Base-by-base conservation (phyloP, 2,888 invertebrate genomes). In the Tetragonula carbonaria region DNA sequence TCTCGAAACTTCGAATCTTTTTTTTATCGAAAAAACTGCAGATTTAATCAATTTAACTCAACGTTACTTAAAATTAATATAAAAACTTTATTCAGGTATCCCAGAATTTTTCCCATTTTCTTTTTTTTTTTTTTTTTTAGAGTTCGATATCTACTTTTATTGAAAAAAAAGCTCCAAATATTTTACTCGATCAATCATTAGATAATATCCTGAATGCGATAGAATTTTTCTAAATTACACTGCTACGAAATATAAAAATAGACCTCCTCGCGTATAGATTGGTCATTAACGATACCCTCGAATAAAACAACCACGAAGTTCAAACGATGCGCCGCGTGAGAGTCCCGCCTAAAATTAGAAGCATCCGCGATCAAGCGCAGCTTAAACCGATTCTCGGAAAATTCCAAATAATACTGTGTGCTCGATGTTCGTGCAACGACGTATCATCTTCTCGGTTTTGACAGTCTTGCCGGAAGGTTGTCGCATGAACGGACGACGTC, bases 271-370 rank as follows among this genome's bases (percentile, higher is more conserved):
- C 38, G n/a, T 6, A 45, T 8, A 18, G 23, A 62, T 62, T 65
- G 28, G 18, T 18, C 4, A 65, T 65, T 33, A 65, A 33, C 65
- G 65, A 33, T 53, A 71, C 16, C 71, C 18, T 21, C n/a, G 18
- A 13, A 23, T 13, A 6, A 23, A 23, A 18, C 65, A 53, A 33
- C 23, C 33, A 4, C 23, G 65, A 66, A 51, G 13, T 66, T 55
- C 66, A 45, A 57, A 66, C 66, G 21, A 45, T 45, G 74, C 14
- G 55, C 53, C 18, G 33, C 18, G n/a, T 23, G 62, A 33, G 62
- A 33, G 65, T 28, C 23, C 23, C 11, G 4, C 66, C 45, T 75
- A 75, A 75, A 75, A 67, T 75, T 75, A 67, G 74, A 55, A 66
- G 53, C 51, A 16, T 66, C 38, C 45, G 3, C 66, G 65, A 75